Base-by-base conservation (phyloP, 2,113 vertebrate genomes). In the Ursus arctos region DNA sequence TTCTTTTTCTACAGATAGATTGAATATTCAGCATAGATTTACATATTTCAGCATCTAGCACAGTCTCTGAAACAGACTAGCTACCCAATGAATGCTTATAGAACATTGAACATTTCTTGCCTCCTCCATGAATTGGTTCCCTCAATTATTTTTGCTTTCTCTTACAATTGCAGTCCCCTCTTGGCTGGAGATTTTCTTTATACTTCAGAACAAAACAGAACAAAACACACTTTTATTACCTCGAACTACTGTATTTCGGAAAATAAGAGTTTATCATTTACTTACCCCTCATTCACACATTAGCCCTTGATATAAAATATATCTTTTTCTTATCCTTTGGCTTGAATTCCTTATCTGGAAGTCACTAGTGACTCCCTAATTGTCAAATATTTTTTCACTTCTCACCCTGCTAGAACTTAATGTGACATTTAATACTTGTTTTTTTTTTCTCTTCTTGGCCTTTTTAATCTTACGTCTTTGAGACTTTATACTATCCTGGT, bases 371-470 rank as follows among this genome's bases (percentile, higher is more conserved):
- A 83, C 24, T 79, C 12, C 15, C 2, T 79, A 90, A 94, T 43
- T 89, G 33, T 13, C 57, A 93, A 51, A 67, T 80, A 69, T 89
- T 96, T 85, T 81, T 18, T 26, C 49, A 76, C 85, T 94, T 86
- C 26, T 77, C 36, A 47, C 16, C 16, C 26, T 82, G 7, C 43
- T 81, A 82, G 19, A 87, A 77, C 1, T 69, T 92, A 69, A 61
- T 36, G 16, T 91, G 59, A 13, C 12, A 40, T 79, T 87, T 55
- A 16, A 83, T 88, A 51, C 4, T 12, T 87, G 4, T 47, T 76
- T 51, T 57, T 40, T 40, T 40, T 79, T 26, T 57, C 0, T 72
- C 16, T 51, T 72, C 33, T 67, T 72, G n/a, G 22, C 65, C 36
- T 28, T 79, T 82, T 67, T 87, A 65, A 63, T 21, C 43, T 76